Conservation (phyloP, 2,113 vertebrate genomes). For the Chlorocebus sabaeus region DNA sequence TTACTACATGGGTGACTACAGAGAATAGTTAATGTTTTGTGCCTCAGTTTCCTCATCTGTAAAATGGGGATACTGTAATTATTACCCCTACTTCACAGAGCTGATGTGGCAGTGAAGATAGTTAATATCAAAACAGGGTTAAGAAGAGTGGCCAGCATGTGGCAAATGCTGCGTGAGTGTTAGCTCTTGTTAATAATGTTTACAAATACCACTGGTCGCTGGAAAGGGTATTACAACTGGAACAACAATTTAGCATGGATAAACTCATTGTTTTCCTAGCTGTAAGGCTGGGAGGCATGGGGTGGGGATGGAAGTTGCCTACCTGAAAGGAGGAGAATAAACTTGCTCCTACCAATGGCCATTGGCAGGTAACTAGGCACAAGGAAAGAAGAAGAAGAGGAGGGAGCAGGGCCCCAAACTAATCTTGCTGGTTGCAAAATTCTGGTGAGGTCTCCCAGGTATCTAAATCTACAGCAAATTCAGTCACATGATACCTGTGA, state of each 20-base stretch:
- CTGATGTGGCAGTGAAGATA: neutral
- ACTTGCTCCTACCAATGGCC: neutral
- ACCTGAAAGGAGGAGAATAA: neutral
- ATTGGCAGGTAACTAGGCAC: neutral
- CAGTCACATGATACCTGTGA: conserved; percentile 20
- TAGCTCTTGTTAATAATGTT: neutral
- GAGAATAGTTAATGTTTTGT: neutral
- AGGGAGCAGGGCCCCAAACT: neutral
- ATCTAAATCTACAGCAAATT: conserved; percentile 44
- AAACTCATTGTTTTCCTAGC: neutral
- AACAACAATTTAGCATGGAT: neutral
- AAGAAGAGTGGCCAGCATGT: neutral
- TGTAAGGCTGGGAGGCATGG: neutral
- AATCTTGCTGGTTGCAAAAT: neutral
- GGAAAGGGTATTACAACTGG: neutral
- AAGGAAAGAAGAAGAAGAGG: neutral
- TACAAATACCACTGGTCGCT: neutral
- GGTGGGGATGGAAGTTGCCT: neutral
- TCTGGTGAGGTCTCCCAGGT: neutral
- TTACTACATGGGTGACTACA: neutral
- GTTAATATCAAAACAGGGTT: neutral
- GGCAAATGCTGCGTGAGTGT: neutral
- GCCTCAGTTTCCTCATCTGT: neutral
- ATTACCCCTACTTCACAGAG: neutral
- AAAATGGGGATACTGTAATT: neutral